Conservation (phyloP, 1,140 invertebrate species). For the Apis mellifera region DNA sequence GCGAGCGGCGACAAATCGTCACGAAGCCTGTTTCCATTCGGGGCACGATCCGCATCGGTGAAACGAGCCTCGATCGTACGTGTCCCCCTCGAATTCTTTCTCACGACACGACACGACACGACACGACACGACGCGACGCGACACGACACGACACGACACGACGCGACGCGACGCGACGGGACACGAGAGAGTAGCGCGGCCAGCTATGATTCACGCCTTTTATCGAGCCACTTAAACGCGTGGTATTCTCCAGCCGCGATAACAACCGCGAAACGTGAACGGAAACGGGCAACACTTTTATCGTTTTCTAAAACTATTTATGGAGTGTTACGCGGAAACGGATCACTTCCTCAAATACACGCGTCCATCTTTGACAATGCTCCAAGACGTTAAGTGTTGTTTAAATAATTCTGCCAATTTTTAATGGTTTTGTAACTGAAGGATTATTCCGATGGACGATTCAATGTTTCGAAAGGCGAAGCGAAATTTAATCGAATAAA, state of each 20-base stretch:
- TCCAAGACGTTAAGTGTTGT: no score
- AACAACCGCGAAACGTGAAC: slow-evolving; percentile 31
- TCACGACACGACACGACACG: slow-evolving; percentile 2
- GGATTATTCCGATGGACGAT: no score
- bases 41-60: neutral
- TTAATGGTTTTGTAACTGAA: no score
- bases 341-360: slow-evolving; percentile 14
- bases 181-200: neutral
- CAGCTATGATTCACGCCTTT: slow-evolving; percentile 56
- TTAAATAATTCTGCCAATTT: no score
- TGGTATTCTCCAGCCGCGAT: slow-evolving; percentile 46
- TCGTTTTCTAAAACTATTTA: slow-evolving; percentile 40
- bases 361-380: neutral
- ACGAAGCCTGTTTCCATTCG: neutral
- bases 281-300: slow-evolving; percentile 39
- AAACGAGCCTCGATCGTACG: neutral
- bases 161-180: slow-evolving; percentile 18
- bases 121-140: no score
- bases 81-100: slow-evolving; percentile 22
- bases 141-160: no score
- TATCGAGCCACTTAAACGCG: slow-evolving; percentile 52
- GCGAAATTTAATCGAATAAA: no score
- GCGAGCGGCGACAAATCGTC: neutral
- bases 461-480: no score
- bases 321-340: slow-evolving; percentile 36